Conservation (phyloP, 2,888 invertebrate species). For the Lottia scabra region DNA sequence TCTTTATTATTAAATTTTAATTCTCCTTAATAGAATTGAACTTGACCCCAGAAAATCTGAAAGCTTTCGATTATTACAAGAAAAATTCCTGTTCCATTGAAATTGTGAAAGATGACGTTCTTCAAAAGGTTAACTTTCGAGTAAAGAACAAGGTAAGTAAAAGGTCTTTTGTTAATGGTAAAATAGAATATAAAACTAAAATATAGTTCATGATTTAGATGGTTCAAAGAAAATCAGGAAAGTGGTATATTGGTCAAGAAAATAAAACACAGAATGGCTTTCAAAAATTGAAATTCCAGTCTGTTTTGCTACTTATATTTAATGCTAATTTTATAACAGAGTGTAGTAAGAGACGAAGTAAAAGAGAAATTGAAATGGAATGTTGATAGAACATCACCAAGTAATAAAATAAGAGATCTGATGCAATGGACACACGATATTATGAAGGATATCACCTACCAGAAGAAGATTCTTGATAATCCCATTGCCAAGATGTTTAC, state of each 20-base stretch:
- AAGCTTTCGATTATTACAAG: conserved; percentile 65
- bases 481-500: conserved; percentile 67
- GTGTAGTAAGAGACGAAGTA: conserved; percentile 66
- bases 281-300: too few species aligned
- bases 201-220: too few species aligned
- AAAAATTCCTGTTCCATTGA: conserved; percentile 67
- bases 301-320: too few species aligned
- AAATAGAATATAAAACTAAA: too few species aligned
- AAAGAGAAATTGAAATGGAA: conserved; percentile 69
- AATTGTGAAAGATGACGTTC: conserved; percentile 64
- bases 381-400: conserved; percentile 67
- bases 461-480: conserved; percentile 65
- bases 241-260: too few species aligned
- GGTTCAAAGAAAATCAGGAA: too few species aligned
- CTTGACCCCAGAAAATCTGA: conserved; percentile 55
- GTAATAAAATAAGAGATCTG: conserved; percentile 69
- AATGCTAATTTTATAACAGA: conserved; percentile 38
- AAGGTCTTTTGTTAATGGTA: too few species aligned
- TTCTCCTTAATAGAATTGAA: conserved; percentile 36
- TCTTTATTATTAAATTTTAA: background rate
- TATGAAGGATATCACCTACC: conserved; percentile 67
- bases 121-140: conserved; percentile 68
- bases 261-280: too few species aligned
- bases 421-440: conserved; percentile 69
- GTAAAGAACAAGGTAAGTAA: conserved; percentile 65